A percentile compares a stretch with the other conserved stretches of the same genome.
These are phyloP conservation scores for Sialis fuliginosa DNA, from an alignment of 2,888 invertebrate genomes.

Conservation along the genomic window DNA sequence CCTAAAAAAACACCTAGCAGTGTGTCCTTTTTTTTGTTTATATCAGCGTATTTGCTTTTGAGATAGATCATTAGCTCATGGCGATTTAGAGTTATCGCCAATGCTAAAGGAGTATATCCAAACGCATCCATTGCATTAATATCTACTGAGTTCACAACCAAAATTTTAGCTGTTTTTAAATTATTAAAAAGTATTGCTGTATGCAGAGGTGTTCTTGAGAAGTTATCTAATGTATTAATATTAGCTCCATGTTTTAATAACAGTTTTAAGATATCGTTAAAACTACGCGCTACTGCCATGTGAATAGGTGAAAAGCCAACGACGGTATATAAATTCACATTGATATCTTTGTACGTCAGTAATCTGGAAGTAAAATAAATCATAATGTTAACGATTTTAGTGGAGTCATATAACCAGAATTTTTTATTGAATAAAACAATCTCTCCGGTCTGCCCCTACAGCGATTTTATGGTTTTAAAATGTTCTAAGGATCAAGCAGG, in stretches of 20 bases:
- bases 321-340: background rate
- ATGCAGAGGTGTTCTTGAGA: background rate
- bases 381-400: too few species aligned
- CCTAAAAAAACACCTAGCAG: too few species aligned
- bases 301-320: constrained; percentile 6
- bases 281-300: constrained; percentile 4
- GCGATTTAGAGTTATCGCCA: constrained; percentile 27
- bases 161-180: constrained; percentile 15
- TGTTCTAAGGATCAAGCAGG: too few species aligned
- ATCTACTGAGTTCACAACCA: constrained; percentile 22
- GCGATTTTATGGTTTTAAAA: too few species aligned
- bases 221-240: background rate
- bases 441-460: too few species aligned
- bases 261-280: constrained; percentile 4
- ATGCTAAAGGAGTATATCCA: constrained; percentile 30
- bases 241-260: constrained; percentile 7
- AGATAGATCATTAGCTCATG: constrained; percentile 17
- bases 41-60: too few species aligned
- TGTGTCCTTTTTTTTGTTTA: too few species aligned
- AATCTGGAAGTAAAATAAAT: background rate
- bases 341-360: background rate
- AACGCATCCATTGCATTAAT: constrained; percentile 25
- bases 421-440: too few species aligned
- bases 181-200: background rate
- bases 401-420: too few species aligned